Evolutionary conservation across 2,113 vertebrate species (phyloP).

Genomic region (Henicopernis longicauda): DNA sequence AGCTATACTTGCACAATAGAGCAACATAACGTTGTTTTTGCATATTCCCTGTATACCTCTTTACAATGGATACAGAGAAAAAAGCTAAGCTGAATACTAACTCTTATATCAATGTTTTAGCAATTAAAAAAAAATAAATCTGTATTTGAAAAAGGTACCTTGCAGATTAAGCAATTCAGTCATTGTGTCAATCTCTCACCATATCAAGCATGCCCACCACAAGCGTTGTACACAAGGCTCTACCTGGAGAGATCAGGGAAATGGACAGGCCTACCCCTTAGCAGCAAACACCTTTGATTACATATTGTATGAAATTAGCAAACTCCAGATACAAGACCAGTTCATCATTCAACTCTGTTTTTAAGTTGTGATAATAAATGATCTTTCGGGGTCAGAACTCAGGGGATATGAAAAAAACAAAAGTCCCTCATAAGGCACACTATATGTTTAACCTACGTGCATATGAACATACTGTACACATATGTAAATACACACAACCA

Average conservation of each 20-base stretch:
- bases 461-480: fast-evolving
- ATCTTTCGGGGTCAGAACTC: background rate
- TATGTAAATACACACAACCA: fast-evolving
- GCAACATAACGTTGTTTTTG: background rate
- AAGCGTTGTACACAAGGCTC: background rate
- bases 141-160: background rate
- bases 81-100: background rate
- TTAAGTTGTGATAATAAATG: background rate
- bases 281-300: background rate
- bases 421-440: fast-evolving
- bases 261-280: background rate
- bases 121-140: background rate
- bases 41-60: background rate
- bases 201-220: fast-evolving
- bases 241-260: background rate
- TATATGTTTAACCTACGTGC: fast-evolving
- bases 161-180: background rate
- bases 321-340: background rate
- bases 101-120: background rate
- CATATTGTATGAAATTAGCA: fast-evolving
- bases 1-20: background rate
- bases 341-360: background rate
- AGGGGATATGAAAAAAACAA: fast-evolving
- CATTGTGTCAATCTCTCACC: background rate
- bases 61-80: background rate